These are phyloP conservation scores for Temnothorax longispinosus DNA, from an alignment of 1,140 invertebrate genomes.

Conservation along the genomic window DNA sequence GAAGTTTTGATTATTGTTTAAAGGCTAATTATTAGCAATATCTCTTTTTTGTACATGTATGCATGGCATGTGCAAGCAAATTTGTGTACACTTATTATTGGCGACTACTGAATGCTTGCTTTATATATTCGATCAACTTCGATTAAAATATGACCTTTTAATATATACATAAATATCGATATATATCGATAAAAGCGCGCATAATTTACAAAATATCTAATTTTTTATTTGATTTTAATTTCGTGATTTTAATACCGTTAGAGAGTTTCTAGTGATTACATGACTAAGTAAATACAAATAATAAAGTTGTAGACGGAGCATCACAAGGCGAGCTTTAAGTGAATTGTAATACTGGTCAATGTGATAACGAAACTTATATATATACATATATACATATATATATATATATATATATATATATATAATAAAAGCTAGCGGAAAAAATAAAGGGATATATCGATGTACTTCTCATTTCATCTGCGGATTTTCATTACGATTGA, in stretches of 20 bases:
- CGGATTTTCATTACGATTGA: not conserved
- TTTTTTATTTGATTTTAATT: constrained; percentile 29
- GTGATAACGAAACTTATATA: constrained; percentile 11
- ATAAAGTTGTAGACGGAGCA: constrained; percentile 4
- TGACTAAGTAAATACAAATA: not conserved
- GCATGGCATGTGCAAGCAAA: not conserved
- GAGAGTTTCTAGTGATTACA: constrained; percentile 13
- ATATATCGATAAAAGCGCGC: not conserved
- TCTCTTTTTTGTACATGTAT: not conserved
- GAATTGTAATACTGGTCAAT: constrained; percentile 38
- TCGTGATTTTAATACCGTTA: not conserved
- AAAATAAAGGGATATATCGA: not conserved
- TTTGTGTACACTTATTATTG: constrained; percentile 23
- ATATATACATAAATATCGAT: not conserved
- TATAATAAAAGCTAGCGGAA: not conserved
- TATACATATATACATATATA: no score
- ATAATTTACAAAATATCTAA: not conserved
- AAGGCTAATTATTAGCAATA: not conserved
- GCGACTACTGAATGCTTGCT: not conserved
- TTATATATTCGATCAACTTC: constrained; percentile 10
- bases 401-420: not conserved
- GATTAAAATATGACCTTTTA: not conserved
- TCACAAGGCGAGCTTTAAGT: not conserved
- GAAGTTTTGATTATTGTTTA: constrained; percentile 33
- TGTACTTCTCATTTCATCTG: not conserved